Evolutionary conservation across 2,797 vertebrate species (phyloP).

Genomic region (Cossypha dichroa): DNA sequence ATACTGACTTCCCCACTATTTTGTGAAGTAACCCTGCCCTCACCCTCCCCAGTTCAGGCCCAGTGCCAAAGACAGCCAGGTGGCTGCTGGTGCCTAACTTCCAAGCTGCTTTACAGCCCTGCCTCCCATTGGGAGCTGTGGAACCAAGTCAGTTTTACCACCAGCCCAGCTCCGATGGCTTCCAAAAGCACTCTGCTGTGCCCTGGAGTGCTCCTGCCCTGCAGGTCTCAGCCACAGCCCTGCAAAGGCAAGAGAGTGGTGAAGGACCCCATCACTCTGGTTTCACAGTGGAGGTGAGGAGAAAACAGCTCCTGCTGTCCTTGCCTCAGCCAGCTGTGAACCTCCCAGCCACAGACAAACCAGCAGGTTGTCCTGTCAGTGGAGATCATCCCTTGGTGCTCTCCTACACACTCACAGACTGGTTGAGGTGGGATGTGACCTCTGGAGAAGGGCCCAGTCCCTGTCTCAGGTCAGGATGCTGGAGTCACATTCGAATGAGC

Average conservation of each 20-base stretch:
- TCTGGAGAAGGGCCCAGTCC: background rate
- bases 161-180: background rate
- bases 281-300: background rate
- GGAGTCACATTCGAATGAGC: accelerated
- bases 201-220: background rate
- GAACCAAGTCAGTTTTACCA: background rate
- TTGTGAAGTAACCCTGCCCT: background rate
- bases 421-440: background rate
- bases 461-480: background rate
- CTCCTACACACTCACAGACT: background rate
- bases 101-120: background rate
- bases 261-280: background rate
- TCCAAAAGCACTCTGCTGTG: background rate
- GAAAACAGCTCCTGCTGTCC: background rate
- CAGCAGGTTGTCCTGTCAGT: background rate
- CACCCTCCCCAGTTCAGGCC: background rate
- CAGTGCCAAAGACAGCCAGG: accelerated
- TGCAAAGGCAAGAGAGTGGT: background rate
- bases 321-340: background rate
- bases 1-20: background rate
- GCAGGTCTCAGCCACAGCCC: background rate
- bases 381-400: background rate
- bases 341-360: background rate
- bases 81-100: background rate
- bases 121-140: background rate